Evolutionary conservation across 2,888 invertebrate genomes (phyloP).

Genomic region (Beris morrisii): DNA sequence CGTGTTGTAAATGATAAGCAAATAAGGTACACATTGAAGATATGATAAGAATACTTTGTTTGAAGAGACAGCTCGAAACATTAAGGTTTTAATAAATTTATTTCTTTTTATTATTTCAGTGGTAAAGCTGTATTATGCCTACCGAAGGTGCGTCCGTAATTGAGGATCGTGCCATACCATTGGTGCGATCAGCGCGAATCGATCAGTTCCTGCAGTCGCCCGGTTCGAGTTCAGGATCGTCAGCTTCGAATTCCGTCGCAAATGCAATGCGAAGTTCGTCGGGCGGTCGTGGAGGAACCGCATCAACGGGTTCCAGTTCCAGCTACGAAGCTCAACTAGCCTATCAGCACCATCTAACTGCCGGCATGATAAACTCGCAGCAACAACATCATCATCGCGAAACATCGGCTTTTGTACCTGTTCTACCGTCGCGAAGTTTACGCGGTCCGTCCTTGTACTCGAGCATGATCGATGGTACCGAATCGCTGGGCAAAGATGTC

Average conservation of each 20-base stretch:
- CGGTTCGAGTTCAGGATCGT: conserved; percentile 50
- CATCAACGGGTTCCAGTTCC: conserved; percentile 54
- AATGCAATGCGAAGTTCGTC: conserved; percentile 51
- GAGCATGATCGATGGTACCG: conserved; percentile 65
- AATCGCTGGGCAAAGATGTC: conserved; percentile 62
- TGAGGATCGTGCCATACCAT: conserved; percentile 49
- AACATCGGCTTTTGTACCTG: conserved; percentile 85
- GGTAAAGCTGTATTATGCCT: conserved; percentile 45
- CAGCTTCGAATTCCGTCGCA: conserved; percentile 42
- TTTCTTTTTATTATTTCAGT: conserved; percentile 18
- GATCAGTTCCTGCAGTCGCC: conserved; percentile 64
- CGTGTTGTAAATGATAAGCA: too few relatives aligned
- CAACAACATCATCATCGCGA: conserved; percentile 66
- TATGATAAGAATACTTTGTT: conserved; percentile 18
- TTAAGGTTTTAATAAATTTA: conserved; percentile 8
- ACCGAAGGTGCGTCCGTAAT: conserved; percentile 47
- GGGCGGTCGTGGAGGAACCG: conserved; percentile 54
- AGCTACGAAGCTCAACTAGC: conserved; percentile 68
- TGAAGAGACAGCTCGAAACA: conserved; percentile 7
- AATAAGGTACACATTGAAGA: too few relatives aligned
- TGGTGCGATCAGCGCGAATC: conserved; percentile 59
- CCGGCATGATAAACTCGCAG: conserved; percentile 48
- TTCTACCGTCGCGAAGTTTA: conserved; percentile 76
- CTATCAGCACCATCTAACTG: conserved; percentile 67
- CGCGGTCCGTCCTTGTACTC: conserved; percentile 70